Evolutionary conservation across 2,888 invertebrate species (phyloP), one percentile per base, ranked within the genome.

Genomic region (Taphrorychus bicolor): DNA sequence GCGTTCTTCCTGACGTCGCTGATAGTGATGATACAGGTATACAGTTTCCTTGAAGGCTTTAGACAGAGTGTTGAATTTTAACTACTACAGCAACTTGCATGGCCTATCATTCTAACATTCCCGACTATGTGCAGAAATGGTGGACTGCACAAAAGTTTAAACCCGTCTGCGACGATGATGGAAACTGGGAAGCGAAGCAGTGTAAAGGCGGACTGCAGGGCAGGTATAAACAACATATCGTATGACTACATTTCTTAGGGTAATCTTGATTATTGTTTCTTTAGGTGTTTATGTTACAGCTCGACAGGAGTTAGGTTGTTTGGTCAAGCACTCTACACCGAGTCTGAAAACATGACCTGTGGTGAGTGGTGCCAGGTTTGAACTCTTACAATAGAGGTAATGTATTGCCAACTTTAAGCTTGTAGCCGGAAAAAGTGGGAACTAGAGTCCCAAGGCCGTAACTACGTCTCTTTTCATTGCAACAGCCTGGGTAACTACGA

Each of bases 401-500:
- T 7, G 11, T 7, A 32, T 32, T 32, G 11, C 5, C 17, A n/a
- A n/a, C 22, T 63, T 70, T 74, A 18, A 89, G 89, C 87, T 52
- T 90, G 90, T 78, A 90, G 89, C 76, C 83, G 88, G 60, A 83
- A 83, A 69, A 84, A 87, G 76, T 82, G 84, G 18, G 86, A 87
- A 72, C 74, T 89, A 63, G 83, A 85, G 76, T 79, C 78, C n/a
- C 70, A 77, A 18, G 80, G 71, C 14, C 80, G 84, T 23, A 79
- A 74, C 3, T 83, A 84, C 51, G 85, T 87, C 3, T 85, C 87
- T 2, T 81, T 91, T 16, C 91, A 91, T 77, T 91, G 91, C 76
- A 84, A 87, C 53, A 74, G 82, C 41, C 82, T 84, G 73, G 91
- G 91, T 17, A 89, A 90, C 81, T 91, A 86, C 77, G 90, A 91